phyloP scores from a whole-genome alignment of 2,797 vertebrate genomes.

The Amphiprion clarkii region DNA sequence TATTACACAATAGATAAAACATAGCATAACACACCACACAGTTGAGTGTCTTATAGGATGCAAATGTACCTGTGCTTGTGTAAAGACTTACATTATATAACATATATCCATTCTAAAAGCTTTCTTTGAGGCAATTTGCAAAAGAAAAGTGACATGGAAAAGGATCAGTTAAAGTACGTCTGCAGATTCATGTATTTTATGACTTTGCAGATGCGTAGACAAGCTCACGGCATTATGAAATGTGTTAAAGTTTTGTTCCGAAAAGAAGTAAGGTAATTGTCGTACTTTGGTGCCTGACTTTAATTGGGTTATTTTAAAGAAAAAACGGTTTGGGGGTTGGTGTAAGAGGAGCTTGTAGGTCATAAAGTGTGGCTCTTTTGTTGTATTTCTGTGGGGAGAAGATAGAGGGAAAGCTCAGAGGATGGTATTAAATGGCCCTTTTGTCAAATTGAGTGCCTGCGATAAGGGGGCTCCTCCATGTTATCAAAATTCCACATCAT shows the following conservation, averaged over 20 bases:
- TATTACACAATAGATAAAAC: neutral
- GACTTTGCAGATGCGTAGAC: constrained; percentile 17
- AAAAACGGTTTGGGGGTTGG: constrained; percentile 26
- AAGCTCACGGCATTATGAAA: constrained; percentile 2
- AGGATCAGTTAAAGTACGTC: neutral
- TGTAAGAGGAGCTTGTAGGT: constrained; percentile 58
- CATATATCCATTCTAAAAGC: neutral
- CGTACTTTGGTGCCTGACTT: constrained; percentile 32
- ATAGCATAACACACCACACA: too few relatives aligned
- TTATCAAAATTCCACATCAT: constrained; percentile 92
- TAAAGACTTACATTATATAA: neutral
- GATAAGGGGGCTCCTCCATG: constrained; percentile 89
- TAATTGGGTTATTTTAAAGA: constrained; percentile 61
- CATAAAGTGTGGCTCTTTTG: constrained; percentile 71
- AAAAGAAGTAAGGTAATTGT: constrained; percentile 24
- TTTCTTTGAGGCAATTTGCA: constrained; percentile 8
- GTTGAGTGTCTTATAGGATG: neutral
- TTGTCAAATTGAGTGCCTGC: constrained; percentile 89
- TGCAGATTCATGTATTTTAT: neutral
- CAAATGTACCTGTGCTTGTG: neutral
- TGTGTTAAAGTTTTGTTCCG: constrained; percentile 34
- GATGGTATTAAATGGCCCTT: constrained; percentile 88
- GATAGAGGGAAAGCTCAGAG: constrained; percentile 85
- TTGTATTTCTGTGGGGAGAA: constrained; percentile 83
- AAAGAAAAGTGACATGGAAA: neutral